Evolutionary conservation across 2,888 invertebrate genomes (phyloP), one percentile per base, ranked within the genome.

Genomic region (Andrena dorsata): DNA sequence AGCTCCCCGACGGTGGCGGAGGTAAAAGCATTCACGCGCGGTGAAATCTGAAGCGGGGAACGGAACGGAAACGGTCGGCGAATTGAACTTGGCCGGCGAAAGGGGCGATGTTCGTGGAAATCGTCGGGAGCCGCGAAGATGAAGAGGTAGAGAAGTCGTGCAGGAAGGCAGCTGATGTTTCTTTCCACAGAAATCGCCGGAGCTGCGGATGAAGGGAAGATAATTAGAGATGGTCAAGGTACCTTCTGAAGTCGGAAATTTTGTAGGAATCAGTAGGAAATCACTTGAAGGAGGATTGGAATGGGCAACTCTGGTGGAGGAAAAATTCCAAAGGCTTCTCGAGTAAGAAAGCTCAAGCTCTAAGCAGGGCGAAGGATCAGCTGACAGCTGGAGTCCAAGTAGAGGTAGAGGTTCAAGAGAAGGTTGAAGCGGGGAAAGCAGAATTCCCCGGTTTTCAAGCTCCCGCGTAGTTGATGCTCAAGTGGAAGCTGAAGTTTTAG

Each of bases 1-100:
- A 58, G 64, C 53, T 64, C 20, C 41, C 20, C 41, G 47, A 6
- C 32, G 61, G 70, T 41, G 35, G 63, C 64, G 3, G 58, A 79
- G 32, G 79, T 61, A 30, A 32, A 60, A 26, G 56, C 26, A 10
- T 56, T 56, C 56, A 8, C 10, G 26, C 6, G 23, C 13, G 60
- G 60, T 61, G 60, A 61, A 61, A 61, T 61, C 60, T 30, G 30
- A 61, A 30, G 8, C 7, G 30, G 30, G 32, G 60, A 61, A 32
- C 3, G 60, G 32, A 63, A 63, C 32, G 13, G 63, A 63, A 35
- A 63, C 20, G 20, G n/a, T n/a, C 13, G 20, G 66, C 56, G 53
- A 20, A 53, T n/a, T 53, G 20, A 23, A 53, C 53, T 53, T 53
- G 41, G 41, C 41, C 41, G 16, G 41, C 53, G 53, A 10, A 53